Conservation (phyloP, 2,113 vertebrate genomes). For the Platysternon megacephalum region DNA sequence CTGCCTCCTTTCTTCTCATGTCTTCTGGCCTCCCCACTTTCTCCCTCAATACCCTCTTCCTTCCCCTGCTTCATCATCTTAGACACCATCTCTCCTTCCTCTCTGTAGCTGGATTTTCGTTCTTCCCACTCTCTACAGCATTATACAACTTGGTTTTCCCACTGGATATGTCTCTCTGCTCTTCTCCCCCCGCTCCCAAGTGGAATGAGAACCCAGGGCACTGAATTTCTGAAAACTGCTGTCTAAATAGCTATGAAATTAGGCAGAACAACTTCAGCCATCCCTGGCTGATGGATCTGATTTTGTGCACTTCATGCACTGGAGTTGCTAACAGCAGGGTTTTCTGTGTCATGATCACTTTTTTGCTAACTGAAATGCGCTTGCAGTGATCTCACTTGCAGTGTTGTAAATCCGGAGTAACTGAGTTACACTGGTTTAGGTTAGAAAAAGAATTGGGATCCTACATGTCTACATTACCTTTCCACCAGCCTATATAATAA, state of each 20-base stretch:
- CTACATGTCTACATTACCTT: background rate
- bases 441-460: background rate
- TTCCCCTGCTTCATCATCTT: too few relatives aligned
- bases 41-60: background rate
- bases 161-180: background rate
- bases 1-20: background rate
- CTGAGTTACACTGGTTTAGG: background rate
- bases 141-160: background rate
- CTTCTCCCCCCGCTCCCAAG: background rate
- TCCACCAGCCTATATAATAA: background rate
- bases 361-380: background rate
- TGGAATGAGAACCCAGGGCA: background rate
- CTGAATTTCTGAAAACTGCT: background rate
- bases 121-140: background rate
- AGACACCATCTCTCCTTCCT: background rate
- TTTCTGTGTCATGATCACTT: background rate
- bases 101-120: background rate
- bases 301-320: background rate
- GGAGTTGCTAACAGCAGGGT: accelerated
- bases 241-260: background rate
- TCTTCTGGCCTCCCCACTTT: background rate
- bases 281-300: accelerated
- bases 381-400: background rate
- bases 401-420: constrained; percentile 4
- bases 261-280: background rate